These are phyloP conservation scores for Panzeria rudis DNA, from an alignment of 2,888 invertebrate species.

Conservation along the genomic window DNA sequence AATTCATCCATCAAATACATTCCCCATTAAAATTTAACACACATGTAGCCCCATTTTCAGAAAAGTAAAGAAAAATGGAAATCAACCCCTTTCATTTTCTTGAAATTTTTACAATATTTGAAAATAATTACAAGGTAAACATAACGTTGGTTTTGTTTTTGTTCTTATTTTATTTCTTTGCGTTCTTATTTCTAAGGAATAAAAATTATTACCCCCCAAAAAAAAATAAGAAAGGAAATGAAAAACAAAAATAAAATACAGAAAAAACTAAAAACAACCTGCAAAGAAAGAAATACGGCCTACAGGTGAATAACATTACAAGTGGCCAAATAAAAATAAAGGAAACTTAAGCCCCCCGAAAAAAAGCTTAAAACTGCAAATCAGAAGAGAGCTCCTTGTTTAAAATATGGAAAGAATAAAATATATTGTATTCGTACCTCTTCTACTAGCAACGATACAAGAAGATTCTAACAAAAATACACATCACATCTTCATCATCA, in stretches of 20 bases:
- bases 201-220: slow-evolving; percentile 66
- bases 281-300: slow-evolving; percentile 70
- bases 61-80: slow-evolving; percentile 22
- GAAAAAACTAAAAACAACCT: slow-evolving; percentile 64
- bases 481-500: slow-evolving; percentile 36
- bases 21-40: slow-evolving; percentile 17
- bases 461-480: slow-evolving; percentile 56
- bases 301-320: slow-evolving; percentile 81
- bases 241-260: slow-evolving; percentile 41
- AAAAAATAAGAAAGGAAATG: slow-evolving; percentile 43
- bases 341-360: slow-evolving; percentile 43
- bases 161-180: slow-evolving; percentile 38
- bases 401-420: slow-evolving; percentile 56
- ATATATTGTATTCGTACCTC: slow-evolving; percentile 30
- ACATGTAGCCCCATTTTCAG: neutral
- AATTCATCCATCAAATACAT: slow-evolving; percentile 37
- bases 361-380: slow-evolving; percentile 32
- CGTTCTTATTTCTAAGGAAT: slow-evolving; percentile 51
- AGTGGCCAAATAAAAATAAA: slow-evolving; percentile 77
- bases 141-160: slow-evolving; percentile 44
- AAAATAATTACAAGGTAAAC: slow-evolving; percentile 72
- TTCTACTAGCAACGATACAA: slow-evolving; percentile 42
- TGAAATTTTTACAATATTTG: slow-evolving; percentile 56
- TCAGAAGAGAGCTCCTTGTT: slow-evolving; percentile 47
- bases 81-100: slow-evolving; percentile 66